Percentiles rank a stretch among this genome's conserved stretches.
Conservation (phyloP, 1,140 invertebrate species). For the Ephestia elutella region DNA sequence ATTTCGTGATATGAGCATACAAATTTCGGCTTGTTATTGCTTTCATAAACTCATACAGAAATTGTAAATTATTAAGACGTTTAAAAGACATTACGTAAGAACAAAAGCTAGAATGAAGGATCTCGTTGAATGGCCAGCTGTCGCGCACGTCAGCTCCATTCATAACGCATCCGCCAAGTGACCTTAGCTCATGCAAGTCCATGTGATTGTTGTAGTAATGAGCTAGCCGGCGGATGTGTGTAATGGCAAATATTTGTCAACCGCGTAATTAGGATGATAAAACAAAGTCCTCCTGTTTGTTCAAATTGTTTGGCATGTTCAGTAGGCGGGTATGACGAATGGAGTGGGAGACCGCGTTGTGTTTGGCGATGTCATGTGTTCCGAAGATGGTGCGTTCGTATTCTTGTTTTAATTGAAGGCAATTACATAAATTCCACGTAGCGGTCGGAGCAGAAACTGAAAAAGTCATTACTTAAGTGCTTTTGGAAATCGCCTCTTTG, state of each 20-base stretch:
- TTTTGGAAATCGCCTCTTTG: too few relatives aligned
- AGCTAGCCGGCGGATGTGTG: slow-evolving; percentile 20
- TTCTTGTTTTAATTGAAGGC: slow-evolving; percentile 69
- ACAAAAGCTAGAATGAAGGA: slow-evolving; percentile 58
- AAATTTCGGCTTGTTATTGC: background rate
- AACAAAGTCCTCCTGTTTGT: slow-evolving; percentile 10
- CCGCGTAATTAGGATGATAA: slow-evolving; percentile 26
- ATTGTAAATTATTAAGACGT: background rate
- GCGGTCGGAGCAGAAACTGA: slow-evolving; percentile 46
- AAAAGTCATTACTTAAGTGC: too few relatives aligned
- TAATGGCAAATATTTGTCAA: slow-evolving; percentile 40
- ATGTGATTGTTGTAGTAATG: slow-evolving; percentile 34
- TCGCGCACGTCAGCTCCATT: slow-evolving; percentile 43
- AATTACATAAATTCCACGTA: slow-evolving; percentile 71
- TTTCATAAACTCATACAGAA: background rate
- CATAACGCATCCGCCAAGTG: slow-evolving; percentile 46
- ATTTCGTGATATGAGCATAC: too few relatives aligned
- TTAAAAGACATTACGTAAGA: slow-evolving; percentile 40
- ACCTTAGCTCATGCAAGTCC: slow-evolving; percentile 43
- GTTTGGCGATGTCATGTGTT: slow-evolving; percentile 22
- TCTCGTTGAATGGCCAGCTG: slow-evolving; percentile 48
- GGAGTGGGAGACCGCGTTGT: background rate
- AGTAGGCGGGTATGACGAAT: slow-evolving; percentile 17
- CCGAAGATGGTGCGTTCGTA: slow-evolving; percentile 44
- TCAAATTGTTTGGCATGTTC: slow-evolving; percentile 18